Conservation (phyloP, 2,888 invertebrate genomes). For the Tenthredo distinguenda region DNA sequence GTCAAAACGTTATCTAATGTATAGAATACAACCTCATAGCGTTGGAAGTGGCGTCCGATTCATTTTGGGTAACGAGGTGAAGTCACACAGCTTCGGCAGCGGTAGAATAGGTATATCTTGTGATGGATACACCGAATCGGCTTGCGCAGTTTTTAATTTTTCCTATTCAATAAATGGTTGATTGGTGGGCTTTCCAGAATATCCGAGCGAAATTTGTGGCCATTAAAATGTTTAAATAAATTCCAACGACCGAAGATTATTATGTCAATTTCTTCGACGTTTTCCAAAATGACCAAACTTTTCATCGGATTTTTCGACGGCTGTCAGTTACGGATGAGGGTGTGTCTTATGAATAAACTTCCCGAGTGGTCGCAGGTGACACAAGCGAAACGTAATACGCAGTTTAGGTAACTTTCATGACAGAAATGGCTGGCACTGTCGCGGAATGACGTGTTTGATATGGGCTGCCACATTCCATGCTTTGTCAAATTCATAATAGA, state of each 20-base stretch:
- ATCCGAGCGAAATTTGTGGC: neutral
- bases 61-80: neutral
- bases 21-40: neutral
- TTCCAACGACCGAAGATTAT: constrained; percentile 25
- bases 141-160: neutral
- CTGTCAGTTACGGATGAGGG: constrained; percentile 32
- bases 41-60: neutral
- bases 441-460: constrained; percentile 29
- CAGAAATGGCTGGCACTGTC: neutral
- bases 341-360: constrained; percentile 49
- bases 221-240: neutral
- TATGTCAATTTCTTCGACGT: constrained; percentile 15
- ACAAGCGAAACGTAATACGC: constrained; percentile 45
- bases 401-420: constrained; percentile 39
- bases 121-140: neutral
- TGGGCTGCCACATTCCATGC: neutral
- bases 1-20: neutral
- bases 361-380: constrained; percentile 51
- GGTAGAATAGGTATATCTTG: neutral
- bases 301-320: constrained; percentile 29
- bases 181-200: neutral
- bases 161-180: neutral
- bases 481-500: constrained; percentile 16
- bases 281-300: constrained; percentile 36
- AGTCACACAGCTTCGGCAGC: neutral